Base-by-base conservation (phyloP, 2,113 vertebrate genomes). In the Atlantisia rogersi region DNA sequence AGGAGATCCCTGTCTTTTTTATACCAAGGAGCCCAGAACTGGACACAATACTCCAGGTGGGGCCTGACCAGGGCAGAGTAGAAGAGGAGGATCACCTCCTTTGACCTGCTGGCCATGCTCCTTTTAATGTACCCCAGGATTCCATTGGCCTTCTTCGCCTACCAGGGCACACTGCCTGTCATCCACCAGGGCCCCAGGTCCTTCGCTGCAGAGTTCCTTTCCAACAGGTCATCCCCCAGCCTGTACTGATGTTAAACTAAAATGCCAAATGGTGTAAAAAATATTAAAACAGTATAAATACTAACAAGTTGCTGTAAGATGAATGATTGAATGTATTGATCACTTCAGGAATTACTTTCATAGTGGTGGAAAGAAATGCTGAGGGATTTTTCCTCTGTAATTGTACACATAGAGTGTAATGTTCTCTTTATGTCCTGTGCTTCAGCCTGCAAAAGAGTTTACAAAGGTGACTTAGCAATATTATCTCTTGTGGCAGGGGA, bases 401-500 rank as follows among this genome's bases (percentile, higher is more conserved):
- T 19, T 85, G n/a, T 52, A n/a, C 53, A 10, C 68, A 14, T n/a
- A 63, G 83, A 52, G 76, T 65, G 14, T 59, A n/a, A 46, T 46
- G 44, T 46, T 46, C 44, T 18, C 4, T 29, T 55, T 80, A 32
- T 62, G 37, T 12, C 6, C 39, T 65, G n/a, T 70, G 16, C 55
- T 91, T 91, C 52, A 50, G 5, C n/a, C 12, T 83, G 15, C 19
- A 84, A 52, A 82, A n/a, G 20, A 29, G 14, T 81, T 81, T 83
- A 31, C 46, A 60, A 48, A 32, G 11, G 7, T 65, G n/a, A 22
- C 40, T 39, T 63, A 31, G 9, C 48, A 15, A 77, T 52, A 55
- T 39, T 44, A n/a, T 28, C 7, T 88, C 1, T 0, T 2, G 1
- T 65, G 62, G 14, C 9, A 55, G 17, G 11, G 29, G 44, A 44